Percentiles rank a stretch among this genome's conserved stretches.
Evolutionary conservation across 92 coral and sea anemone species (phyloP).

Genomic region (Montipora capitata): DNA sequence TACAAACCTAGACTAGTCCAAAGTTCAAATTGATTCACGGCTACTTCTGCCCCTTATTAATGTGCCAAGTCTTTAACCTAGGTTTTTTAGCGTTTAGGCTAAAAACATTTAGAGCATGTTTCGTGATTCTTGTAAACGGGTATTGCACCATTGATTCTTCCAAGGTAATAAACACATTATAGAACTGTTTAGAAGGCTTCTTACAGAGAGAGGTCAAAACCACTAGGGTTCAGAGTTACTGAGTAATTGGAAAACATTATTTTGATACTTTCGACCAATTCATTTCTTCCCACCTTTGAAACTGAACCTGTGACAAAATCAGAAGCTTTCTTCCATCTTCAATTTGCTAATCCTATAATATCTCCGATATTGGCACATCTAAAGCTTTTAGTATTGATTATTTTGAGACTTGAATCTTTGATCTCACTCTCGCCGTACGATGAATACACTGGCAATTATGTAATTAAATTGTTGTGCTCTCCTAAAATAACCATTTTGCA

Average conservation of each 20-base stretch:
- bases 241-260: neutral
- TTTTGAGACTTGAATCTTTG: neutral
- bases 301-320: neutral
- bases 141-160: neutral
- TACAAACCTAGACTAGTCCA: neutral
- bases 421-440: neutral
- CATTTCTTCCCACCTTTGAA: neutral
- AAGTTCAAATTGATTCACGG: neutral
- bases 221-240: neutral
- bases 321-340: neutral
- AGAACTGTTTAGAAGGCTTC: neutral
- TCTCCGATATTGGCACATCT: slow-evolving; percentile 15
- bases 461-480: slow-evolving; percentile 26
- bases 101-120: neutral
- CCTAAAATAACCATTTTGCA: neutral
- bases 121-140: neutral
- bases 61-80: neutral
- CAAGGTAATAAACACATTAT: neutral
- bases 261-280: neutral
- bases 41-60: too few relatives aligned
- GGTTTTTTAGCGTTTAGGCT: neutral
- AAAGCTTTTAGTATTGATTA: neutral
- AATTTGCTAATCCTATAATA: neutral
- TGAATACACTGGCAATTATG: slow-evolving; percentile 1
- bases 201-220: slow-evolving; percentile 29